Percentiles rank a stretch among this genome's conserved stretches.
Conservation (phyloP, 92 coral and sea anemone genomes). For the Montipora capitata region DNA sequence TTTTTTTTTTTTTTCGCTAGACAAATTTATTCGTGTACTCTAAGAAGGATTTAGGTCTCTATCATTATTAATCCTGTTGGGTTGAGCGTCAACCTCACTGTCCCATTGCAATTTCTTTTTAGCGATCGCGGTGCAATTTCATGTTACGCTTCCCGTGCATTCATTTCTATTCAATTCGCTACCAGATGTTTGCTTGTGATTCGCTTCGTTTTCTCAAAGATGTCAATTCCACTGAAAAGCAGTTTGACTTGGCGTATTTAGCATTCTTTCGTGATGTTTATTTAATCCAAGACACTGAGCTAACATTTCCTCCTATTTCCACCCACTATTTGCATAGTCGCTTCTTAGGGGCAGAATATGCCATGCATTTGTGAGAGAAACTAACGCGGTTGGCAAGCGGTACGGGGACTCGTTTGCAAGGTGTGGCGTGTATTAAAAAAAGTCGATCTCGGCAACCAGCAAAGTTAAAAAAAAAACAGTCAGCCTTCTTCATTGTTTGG, state of each 20-base stretch:
- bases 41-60: conserved; percentile 50
- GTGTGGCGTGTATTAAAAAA: conserved; percentile 27
- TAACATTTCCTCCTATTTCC: conserved; percentile 79
- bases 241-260: conserved; percentile 93
- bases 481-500: conserved; percentile 44
- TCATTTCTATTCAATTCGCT: conserved; percentile 50
- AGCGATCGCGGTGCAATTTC: conserved; percentile 13
- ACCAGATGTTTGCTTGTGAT: conserved; percentile 84
- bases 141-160: conserved; percentile 21
- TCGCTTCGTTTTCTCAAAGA: conserved; percentile 86
- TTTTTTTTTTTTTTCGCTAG: conserved; percentile 22
- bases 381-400: conserved; percentile 36
- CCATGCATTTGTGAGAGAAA: conserved; percentile 36
- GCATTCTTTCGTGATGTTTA: conserved; percentile 87
- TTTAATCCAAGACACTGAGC: conserved; percentile 78
- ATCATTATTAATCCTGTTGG: conserved; percentile 39
- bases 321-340: conserved; percentile 78
- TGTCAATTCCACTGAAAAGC: conserved; percentile 75
- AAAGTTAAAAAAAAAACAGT: conserved; percentile 16
- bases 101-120: conserved; percentile 8
- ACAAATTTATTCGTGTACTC: conserved; percentile 36
- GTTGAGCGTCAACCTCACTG: conserved; percentile 35
- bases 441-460: conserved; percentile 8
- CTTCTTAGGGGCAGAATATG: conserved; percentile 46
- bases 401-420: conserved; percentile 17